phyloP scores from a whole-genome alignment of 2,113 vertebrate species.

The Cynocephalus volans region DNA sequence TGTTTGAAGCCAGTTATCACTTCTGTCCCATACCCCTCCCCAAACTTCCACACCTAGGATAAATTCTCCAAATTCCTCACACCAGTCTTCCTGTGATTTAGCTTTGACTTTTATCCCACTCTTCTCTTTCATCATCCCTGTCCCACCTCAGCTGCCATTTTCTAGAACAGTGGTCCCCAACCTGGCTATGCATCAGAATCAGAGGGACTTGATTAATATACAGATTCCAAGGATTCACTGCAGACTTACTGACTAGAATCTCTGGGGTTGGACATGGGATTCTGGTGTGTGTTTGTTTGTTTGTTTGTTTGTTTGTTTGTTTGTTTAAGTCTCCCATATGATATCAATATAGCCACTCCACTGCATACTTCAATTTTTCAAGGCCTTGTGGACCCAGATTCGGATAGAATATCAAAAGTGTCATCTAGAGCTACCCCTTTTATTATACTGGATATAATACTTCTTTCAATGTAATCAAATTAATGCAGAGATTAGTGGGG shows the following conservation, averaged over 20 bases:
- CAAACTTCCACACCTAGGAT: neutral
- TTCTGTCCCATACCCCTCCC: neutral
- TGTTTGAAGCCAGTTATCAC: neutral
- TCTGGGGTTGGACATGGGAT: neutral
- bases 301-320: neutral
- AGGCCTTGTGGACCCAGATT: neutral
- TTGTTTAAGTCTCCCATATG: neutral
- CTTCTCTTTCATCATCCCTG: neutral
- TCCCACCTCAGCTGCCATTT: neutral
- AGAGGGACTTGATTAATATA: neutral
- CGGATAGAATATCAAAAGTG: neutral
- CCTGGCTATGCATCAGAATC: neutral
- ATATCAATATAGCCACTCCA: neutral
- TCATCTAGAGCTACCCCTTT: neutral
- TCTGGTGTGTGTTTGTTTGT: neutral
- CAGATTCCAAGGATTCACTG: neutral
- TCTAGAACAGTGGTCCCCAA: neutral
- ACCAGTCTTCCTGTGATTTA: neutral
- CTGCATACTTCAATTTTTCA: neutral
- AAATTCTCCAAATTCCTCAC: neutral
- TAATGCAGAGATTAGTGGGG: neutral
- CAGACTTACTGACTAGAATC: neutral
- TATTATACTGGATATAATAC: neutral
- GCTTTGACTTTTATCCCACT: neutral
- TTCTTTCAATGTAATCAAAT: slow-evolving; percentile 39